A percentile compares a stretch with the other conserved stretches of the same genome.
phyloP scores from a whole-genome alignment of 2,113 vertebrate species.

The Chaenocephalus aceratus region DNA sequence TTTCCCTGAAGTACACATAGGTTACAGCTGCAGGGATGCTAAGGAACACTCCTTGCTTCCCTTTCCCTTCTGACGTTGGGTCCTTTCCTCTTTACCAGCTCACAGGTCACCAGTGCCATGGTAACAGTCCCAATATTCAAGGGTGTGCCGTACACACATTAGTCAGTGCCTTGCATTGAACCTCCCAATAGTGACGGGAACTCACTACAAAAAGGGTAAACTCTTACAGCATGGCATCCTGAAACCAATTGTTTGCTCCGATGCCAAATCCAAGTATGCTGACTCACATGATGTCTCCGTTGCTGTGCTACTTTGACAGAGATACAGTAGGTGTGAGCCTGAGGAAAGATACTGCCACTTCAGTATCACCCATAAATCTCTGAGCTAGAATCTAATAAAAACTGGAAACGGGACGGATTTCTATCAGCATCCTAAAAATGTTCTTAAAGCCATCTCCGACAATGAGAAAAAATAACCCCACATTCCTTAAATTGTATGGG shows the following conservation, averaged over 20 bases:
- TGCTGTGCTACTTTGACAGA: constrained; percentile 34
- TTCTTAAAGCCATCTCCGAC: constrained; percentile 36
- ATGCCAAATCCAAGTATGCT: constrained; percentile 26
- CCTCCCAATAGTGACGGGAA: constrained; percentile 36
- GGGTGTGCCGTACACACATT: constrained; percentile 54
- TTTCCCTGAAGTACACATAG: not conserved
- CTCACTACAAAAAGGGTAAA: constrained; percentile 13
- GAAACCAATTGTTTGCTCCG: constrained; percentile 43
- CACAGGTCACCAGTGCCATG: constrained; percentile 49
- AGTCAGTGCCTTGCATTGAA: constrained; percentile 36
- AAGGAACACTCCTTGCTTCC: constrained; percentile 7
- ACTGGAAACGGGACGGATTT: constrained; percentile 15
- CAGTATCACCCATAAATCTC: constrained; percentile 34
- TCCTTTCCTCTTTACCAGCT: constrained; percentile 49
- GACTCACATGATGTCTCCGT: constrained; percentile 55
- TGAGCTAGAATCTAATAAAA: constrained; percentile 28
- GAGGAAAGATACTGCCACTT: constrained; percentile 21
- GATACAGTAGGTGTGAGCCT: constrained; percentile 25
- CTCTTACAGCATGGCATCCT: constrained; percentile 28
- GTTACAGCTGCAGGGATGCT: constrained; percentile 10
- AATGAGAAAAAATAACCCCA: constrained; percentile 39
- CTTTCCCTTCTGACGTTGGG: constrained; percentile 34
- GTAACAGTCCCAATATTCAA: constrained; percentile 49
- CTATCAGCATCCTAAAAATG: constrained; percentile 14
- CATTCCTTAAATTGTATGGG: constrained; percentile 33